Percentiles rank a stretch among this genome's conserved stretches.
phyloP scores from a whole-genome alignment of 1,140 invertebrate genomes.

The Lerema accius region DNA sequence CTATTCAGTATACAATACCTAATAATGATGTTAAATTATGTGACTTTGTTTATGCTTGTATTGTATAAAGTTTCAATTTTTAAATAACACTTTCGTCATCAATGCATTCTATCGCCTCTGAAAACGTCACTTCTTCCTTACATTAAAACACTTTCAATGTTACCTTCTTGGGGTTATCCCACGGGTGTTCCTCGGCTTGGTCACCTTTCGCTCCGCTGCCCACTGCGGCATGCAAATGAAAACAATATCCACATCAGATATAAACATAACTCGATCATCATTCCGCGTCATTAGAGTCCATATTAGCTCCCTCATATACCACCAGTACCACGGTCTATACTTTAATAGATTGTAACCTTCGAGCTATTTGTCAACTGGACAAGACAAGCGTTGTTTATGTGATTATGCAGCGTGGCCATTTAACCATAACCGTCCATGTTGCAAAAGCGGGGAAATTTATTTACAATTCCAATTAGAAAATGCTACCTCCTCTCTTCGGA shows the following conservation, averaged over 20 bases:
- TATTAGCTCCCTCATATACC: slow-evolving; percentile 10
- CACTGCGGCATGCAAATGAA: slow-evolving; percentile 36
- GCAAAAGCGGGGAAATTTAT: slow-evolving; percentile 32
- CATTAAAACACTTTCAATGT: background rate
- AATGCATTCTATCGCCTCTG: no score
- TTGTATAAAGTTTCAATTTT: no score
- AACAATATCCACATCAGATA: slow-evolving; percentile 37
- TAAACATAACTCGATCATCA: slow-evolving; percentile 24
- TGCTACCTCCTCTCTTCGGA: background rate
- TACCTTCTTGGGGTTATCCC: background rate
- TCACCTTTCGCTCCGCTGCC: slow-evolving; percentile 31
- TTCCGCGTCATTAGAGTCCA: slow-evolving; percentile 8
- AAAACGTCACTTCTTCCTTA: no score
- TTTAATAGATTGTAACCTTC: slow-evolving; percentile 12
- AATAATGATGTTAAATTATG: no score
- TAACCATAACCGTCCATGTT: slow-evolving; percentile 40
- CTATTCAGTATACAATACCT: no score
- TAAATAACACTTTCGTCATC: no score
- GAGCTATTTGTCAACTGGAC: slow-evolving; percentile 33
- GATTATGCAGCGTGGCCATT: slow-evolving; percentile 42
- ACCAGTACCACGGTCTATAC: background rate
- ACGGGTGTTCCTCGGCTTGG: slow-evolving; percentile 11
- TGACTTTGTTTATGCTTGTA: no score
- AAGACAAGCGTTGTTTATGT: slow-evolving; percentile 36
- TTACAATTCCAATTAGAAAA: slow-evolving; percentile 38